These are phyloP conservation scores for Anguilla pacifica DNA, from an alignment of 2,797 vertebrate genomes.

Conservation along the genomic window DNA sequence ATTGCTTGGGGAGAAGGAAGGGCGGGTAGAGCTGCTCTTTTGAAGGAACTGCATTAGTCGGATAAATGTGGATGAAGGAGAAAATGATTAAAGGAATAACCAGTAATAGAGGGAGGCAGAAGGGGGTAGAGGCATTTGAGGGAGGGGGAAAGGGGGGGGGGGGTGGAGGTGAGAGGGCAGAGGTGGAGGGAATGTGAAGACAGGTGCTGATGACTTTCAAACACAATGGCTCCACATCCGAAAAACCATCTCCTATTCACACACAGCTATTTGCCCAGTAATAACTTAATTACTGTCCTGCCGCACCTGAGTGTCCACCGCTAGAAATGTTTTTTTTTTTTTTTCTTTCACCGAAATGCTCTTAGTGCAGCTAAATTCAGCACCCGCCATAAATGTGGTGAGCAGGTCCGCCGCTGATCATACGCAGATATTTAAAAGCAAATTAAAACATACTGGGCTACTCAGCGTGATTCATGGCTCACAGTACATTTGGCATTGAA, in stretches of 20 bases:
- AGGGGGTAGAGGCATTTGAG: neutral
- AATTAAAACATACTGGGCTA: constrained; percentile 46
- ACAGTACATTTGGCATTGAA: constrained; percentile 45
- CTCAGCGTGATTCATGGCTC: constrained; percentile 37
- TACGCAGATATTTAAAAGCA: constrained; percentile 37
- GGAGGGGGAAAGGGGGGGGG: neutral
- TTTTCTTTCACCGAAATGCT: constrained; percentile 1
- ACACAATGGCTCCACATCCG: neutral
- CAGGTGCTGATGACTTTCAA: neutral
- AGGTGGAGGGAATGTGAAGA: neutral
- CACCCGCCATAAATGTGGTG: neutral
- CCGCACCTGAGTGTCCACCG: constrained; percentile 5
- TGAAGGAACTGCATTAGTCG: constrained; percentile 31
- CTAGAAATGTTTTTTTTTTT: constrained; percentile 13
- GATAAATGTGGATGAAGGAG: neutral
- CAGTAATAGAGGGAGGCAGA: constrained; percentile 24
- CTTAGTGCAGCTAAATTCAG: constrained; percentile 9
- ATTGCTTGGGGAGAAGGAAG: constrained; percentile 23
- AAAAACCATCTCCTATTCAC: neutral
- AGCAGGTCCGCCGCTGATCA: neutral
- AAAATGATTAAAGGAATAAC: constrained; percentile 41
- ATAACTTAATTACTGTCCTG: constrained; percentile 16
- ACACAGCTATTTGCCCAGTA: neutral
- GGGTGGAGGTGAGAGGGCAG: neutral
- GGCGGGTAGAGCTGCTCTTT: constrained; percentile 37